Percentiles rank a stretch among this genome's conserved stretches.
phyloP scores from a whole-genome alignment of 2,797 vertebrate genomes.

The Macropodus opercularis region DNA sequence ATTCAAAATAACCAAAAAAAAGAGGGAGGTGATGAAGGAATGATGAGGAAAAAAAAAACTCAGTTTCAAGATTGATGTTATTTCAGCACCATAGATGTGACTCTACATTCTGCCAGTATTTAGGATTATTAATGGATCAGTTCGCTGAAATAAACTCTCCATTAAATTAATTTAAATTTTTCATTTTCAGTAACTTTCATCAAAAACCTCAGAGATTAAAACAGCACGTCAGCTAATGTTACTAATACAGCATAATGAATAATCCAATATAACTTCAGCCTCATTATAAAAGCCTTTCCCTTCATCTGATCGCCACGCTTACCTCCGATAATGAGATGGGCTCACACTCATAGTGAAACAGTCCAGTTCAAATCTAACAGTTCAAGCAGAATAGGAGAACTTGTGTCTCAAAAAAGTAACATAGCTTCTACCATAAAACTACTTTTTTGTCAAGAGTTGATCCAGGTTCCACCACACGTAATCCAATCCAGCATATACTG shows the following conservation, averaged over 20 bases:
- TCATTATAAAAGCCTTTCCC: neutral
- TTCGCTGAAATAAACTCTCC: neutral
- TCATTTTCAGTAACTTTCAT: neutral
- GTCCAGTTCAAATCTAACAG: slow-evolving; percentile 1
- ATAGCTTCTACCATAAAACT: slow-evolving; percentile 10
- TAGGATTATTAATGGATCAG: neutral
- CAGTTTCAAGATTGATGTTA: slow-evolving; percentile 4
- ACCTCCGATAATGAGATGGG: slow-evolving; percentile 63
- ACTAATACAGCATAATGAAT: neutral
- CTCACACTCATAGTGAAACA: slow-evolving; percentile 60
- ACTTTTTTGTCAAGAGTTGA: slow-evolving; percentile 14
- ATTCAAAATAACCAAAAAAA: slow-evolving; percentile 3
- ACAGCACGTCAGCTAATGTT: neutral
- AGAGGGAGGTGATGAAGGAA: slow-evolving; percentile 1
- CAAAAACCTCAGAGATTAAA: neutral
- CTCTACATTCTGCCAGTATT: neutral
- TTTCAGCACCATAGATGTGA: neutral
- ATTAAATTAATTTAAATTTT: neutral
- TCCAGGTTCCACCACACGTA: slow-evolving; percentile 17
- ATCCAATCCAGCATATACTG: neutral
- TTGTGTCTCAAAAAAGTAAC: slow-evolving; percentile 8
- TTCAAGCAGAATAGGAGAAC: neutral
- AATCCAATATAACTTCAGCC: neutral
- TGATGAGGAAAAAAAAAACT: slow-evolving; percentile 3
- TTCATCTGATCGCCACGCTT: slow-evolving; percentile 50